Conservation (phyloP, 2,113 vertebrate species). For the Apaloderma vittatum region DNA sequence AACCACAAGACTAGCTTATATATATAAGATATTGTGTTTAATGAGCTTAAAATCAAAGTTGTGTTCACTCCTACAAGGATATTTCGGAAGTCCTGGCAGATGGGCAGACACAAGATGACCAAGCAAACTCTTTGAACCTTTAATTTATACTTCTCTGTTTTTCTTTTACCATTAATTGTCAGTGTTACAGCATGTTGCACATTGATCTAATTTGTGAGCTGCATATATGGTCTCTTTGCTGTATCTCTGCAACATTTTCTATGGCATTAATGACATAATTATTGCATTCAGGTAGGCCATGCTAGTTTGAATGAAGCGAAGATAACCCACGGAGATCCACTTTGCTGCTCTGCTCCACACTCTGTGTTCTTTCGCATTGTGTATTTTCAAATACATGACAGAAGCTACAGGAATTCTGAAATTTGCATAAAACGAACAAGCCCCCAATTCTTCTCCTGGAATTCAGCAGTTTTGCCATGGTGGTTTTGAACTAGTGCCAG, state of each 20-base stretch:
- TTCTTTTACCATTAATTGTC: neutral
- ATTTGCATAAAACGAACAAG: slow-evolving; percentile 67
- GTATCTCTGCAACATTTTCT: neutral
- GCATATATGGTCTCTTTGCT: neutral
- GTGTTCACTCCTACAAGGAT: neutral
- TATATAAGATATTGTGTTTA: neutral
- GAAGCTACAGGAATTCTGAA: slow-evolving; percentile 55
- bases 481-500: slow-evolving; percentile 53
- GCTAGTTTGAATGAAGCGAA: neutral
- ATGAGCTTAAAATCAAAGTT: neutral
- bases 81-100: neutral
- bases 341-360: slow-evolving; percentile 42
- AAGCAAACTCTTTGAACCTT: neutral
- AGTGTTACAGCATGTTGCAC: neutral
- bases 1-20: neutral
- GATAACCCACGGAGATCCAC: slow-evolving; percentile 48
- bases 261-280: slow-evolving; percentile 50
- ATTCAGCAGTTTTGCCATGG: slow-evolving; percentile 35
- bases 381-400: slow-evolving; percentile 54
- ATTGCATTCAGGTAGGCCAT: neutral
- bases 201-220: neutral
- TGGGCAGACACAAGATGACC: neutral
- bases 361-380: slow-evolving; percentile 25
- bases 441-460: slow-evolving; percentile 38
- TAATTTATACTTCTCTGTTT: neutral